These are phyloP conservation scores for Herpetotheres cachinnans DNA, from an alignment of 2,113 vertebrate species.

Conservation along the genomic window DNA sequence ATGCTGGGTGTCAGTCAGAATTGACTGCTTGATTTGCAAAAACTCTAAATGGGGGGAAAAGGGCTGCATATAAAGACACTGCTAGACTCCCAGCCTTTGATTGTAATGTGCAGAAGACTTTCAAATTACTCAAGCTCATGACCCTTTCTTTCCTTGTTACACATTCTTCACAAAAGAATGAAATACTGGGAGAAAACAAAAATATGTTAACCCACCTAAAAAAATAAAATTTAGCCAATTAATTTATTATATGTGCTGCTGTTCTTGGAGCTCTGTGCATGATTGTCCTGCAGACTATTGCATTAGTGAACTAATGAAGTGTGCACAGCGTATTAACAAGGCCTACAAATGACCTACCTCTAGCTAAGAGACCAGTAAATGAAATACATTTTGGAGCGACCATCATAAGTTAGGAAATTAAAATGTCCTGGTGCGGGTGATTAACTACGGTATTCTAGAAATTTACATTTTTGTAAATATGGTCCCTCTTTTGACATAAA, in stretches of 20 bases:
- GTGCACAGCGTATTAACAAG: constrained; percentile 47
- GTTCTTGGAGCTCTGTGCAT: constrained; percentile 70
- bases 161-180: constrained; percentile 55
- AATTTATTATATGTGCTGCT: constrained; percentile 74
- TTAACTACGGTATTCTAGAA: constrained; percentile 37
- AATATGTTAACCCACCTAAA: constrained; percentile 71
- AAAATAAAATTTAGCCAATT: constrained; percentile 75
- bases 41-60: constrained; percentile 65
- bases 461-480: constrained; percentile 1
- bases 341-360: constrained; percentile 66
- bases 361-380: constrained; percentile 46
- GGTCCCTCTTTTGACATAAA: not conserved
- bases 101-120: constrained; percentile 60
- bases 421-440: constrained; percentile 16
- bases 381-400: constrained; percentile 42
- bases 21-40: constrained; percentile 75
- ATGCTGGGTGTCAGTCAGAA: constrained; percentile 71
- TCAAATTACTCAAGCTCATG: constrained; percentile 30
- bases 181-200: constrained; percentile 61
- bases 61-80: constrained; percentile 70
- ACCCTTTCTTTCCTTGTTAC: constrained; percentile 67
- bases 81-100: constrained; percentile 55
- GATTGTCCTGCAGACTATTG: constrained; percentile 35
- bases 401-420: constrained; percentile 14
- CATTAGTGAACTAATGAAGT: constrained; percentile 30